A percentile compares a stretch with the other conserved stretches of the same genome.
These are phyloP conservation scores for Gasterosteus nipponicus DNA, from an alignment of 2,113 vertebrate genomes.

Conservation along the genomic window DNA sequence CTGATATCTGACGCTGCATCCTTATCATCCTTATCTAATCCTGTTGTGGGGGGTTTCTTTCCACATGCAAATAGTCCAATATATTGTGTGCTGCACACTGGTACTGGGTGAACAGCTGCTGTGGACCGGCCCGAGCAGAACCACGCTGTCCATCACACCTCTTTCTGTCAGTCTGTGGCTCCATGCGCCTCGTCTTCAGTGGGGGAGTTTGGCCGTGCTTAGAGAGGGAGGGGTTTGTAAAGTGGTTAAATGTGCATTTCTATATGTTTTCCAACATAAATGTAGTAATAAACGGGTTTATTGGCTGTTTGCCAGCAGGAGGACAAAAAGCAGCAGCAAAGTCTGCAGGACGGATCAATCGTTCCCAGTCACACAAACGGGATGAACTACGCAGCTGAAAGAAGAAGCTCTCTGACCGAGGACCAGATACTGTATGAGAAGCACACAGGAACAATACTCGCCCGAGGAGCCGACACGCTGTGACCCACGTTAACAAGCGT, in stretches of 20 bases:
- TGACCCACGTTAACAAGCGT: constrained; percentile 89
- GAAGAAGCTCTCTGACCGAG: too few relatives aligned
- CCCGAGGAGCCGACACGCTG: constrained; percentile 62
- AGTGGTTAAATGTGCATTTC: not conserved
- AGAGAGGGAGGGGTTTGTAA: not conserved
- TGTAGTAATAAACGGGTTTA: not conserved
- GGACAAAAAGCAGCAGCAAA: not conserved
- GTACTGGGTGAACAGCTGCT: constrained; percentile 88
- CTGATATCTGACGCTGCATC: too few relatives aligned
- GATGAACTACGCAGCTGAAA: too few relatives aligned
- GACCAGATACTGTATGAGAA: too few relatives aligned
- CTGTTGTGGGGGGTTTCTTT: not conserved
- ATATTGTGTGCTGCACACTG: constrained; percentile 26
- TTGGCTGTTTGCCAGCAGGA: not conserved
- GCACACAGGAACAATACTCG: too few relatives aligned
- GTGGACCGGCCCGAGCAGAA: constrained; percentile 87
- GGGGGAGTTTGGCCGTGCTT: constrained; percentile 62
- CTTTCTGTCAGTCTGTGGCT: constrained; percentile 85
- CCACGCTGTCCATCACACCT: constrained; percentile 89
- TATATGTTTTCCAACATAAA: not conserved
- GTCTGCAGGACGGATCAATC: not conserved
- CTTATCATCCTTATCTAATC: too few relatives aligned
- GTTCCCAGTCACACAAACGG: too few relatives aligned
- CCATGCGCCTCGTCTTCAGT: constrained; percentile 75
- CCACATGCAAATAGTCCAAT: not conserved